These are phyloP conservation scores for Drosophila yakuba DNA, from an alignment of 1,140 invertebrate species.

Conservation along the genomic window DNA sequence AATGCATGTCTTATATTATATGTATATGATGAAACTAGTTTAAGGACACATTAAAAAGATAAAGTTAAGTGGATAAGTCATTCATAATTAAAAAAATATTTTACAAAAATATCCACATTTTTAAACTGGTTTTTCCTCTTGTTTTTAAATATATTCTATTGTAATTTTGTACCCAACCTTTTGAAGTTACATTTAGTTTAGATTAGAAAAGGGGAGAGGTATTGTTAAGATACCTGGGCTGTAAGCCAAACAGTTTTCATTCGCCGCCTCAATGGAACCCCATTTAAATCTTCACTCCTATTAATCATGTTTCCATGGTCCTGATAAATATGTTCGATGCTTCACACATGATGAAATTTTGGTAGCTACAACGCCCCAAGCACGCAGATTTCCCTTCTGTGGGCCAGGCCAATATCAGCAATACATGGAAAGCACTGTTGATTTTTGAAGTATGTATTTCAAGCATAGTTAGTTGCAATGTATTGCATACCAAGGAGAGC, in stretches of 20 bases:
- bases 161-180: no score
- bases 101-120: no score
- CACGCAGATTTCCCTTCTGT: slow-evolving; percentile 3
- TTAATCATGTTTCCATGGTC: slow-evolving; percentile 27
- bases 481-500: not conserved
- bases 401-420: slow-evolving; percentile 15
- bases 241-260: slow-evolving; percentile 41
- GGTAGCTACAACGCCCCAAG: slow-evolving; percentile 29
- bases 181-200: slow-evolving; percentile 5
- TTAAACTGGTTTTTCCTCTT: no score
- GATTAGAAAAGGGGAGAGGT: not conserved
- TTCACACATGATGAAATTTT: slow-evolving; percentile 49
- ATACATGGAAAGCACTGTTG: slow-evolving; percentile 13
- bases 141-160: no score
- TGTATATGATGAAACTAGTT: no score
- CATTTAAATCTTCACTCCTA: slow-evolving; percentile 3
- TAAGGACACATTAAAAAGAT: no score
- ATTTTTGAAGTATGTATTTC: slow-evolving; percentile 1
- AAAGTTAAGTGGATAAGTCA: no score
- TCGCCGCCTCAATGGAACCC: not conserved
- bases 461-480: slow-evolving; percentile 1
- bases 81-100: no score
- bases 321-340: slow-evolving; percentile 44
- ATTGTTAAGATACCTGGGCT: slow-evolving; percentile 43
- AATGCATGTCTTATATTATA: no score